Base-by-base conservation (phyloP, 2,888 invertebrate species). In the Scaptomyza reducta region DNA sequence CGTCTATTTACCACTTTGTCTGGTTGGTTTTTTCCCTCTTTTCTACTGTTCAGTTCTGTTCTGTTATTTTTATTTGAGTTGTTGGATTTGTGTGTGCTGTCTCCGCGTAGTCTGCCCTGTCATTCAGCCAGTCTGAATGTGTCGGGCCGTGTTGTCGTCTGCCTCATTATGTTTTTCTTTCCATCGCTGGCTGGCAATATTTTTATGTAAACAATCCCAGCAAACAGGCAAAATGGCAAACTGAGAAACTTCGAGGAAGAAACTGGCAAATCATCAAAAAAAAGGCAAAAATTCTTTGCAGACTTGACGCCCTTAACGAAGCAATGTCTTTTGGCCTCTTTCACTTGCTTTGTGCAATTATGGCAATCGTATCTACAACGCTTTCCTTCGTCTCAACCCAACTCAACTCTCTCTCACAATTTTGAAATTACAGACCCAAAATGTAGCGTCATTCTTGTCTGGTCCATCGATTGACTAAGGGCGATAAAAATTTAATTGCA, bases 1-100 rank as follows among this genome's bases (percentile, higher is more conserved):
- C 76, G 61, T 77, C 71, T 85, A 70, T 85, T 88, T 88, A 72
- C 85, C 83, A 87, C 80, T 80, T 86, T 88, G 85, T 85, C 85
- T 88, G 88, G 57, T 54, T 33, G 50, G 27, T 60, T 46, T 68
- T 74, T 62, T 50, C 56, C 44, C 35, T 31, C 31, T 31, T 31
- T 31, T 29, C 29, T 31, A 31, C 31, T 31, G 31, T 31, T 49
- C 38, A 9, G 10, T 47, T 42, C 31, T 13, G 10, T 54, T 46
- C n/a, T 31, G 40, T 40, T 22, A 38, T 45, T 40, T 40, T 54
- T 10, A 35, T 35, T 50, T 35, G 22, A 22, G 16, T 35, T 55
- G 10, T 53, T 58, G 55, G 61, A 16, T 47, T 61, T 42, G 46
- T 61, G 7, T 9, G 38, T 60, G 56, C 49, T 42, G 75, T 64